Percentiles rank a stretch among this genome's conserved stretches.
phyloP scores from a whole-genome alignment of 1,140 invertebrate genomes.

The Formica selysi region DNA sequence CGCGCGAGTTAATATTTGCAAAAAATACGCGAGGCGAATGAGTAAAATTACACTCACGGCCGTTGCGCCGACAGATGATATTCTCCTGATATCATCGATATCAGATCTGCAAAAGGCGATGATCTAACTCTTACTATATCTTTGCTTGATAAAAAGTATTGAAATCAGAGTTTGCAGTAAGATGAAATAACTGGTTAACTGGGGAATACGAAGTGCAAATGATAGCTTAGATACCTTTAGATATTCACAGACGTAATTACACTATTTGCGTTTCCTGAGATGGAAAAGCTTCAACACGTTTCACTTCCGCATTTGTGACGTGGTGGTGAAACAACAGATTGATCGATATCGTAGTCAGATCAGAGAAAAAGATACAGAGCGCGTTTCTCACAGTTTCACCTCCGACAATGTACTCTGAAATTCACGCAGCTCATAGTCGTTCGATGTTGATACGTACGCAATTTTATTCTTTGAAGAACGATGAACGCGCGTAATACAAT shows the following conservation, averaged over 20 bases:
- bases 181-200: neutral
- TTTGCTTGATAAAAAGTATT: constrained; percentile 3
- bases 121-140: neutral
- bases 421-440: constrained; percentile 8
- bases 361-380: constrained; percentile 35
- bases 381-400: constrained; percentile 68
- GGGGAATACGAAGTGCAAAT: constrained; percentile 6
- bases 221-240: neutral
- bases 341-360: constrained; percentile 49
- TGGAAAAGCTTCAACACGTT: constrained; percentile 31
- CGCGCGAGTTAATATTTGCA: constrained; percentile 11
- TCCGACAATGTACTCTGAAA: constrained; percentile 39
- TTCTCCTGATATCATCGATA: neutral
- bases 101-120: neutral
- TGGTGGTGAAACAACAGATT: constrained; percentile 40
- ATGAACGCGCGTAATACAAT: neutral
- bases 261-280: constrained; percentile 15
- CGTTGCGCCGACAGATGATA: neutral
- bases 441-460: neutral
- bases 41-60: constrained; percentile 24
- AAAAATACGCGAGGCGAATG: constrained; percentile 17
- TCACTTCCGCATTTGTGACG: constrained; percentile 61
- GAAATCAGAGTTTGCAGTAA: neutral
- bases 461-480: neutral
- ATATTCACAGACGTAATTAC: neutral